Evolutionary conservation across 2,797 vertebrate genomes (phyloP), one percentile per base, ranked within the genome.

Genomic region (Bradypodion ventrale): DNA sequence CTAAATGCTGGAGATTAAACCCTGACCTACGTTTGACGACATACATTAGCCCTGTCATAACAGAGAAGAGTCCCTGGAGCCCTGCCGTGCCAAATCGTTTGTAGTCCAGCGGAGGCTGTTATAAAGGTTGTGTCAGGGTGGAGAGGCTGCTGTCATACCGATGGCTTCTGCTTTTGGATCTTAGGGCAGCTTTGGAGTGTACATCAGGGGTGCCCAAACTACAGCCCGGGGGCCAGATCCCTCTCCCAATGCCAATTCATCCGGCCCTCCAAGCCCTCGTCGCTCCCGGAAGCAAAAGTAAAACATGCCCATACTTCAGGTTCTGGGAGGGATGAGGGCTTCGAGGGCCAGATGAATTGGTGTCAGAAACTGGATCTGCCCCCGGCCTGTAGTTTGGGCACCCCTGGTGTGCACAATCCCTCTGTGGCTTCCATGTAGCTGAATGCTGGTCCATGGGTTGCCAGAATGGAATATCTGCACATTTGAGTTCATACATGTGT

Each of bases 1-100:
- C 19, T 0, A 84, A 73, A 88, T 65, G 83, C 87, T 42, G 89
- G 40, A 87, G 88, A 92, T 94, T 89, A 94, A 94, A 88, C 87
- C 86, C 84, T 90, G 92, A 29, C 86, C 92, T 2, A 35, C 90
- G 92, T 94, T 84, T 92, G 90, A 90, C 85, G 80, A 83, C 92
- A 84, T 0, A 27, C 0, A 0, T 78, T 74, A 88, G 80, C 90
- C 83, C 74, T 37, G 0, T 75, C 0, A 1, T 75, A 82, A 69
- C 0, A 84, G 66, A 37, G 86, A 25, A 62, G 85, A 66, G 66
- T 49, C 68, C 84, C 63, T 0, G 35, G 37, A 27, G 79, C 29
- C 5, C 73, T 3, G 9, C 56, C 0, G 75, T 42, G 16, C 42
- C 6, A 56, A 63, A 21, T 68, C 21, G 13, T 77, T 5, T 89